Evolutionary conservation across 37 sponge, comb jelly and placozoan species (phyloP), one percentile per base, ranked within the genome.

Genomic region (Ephydatia muelleri): DNA sequence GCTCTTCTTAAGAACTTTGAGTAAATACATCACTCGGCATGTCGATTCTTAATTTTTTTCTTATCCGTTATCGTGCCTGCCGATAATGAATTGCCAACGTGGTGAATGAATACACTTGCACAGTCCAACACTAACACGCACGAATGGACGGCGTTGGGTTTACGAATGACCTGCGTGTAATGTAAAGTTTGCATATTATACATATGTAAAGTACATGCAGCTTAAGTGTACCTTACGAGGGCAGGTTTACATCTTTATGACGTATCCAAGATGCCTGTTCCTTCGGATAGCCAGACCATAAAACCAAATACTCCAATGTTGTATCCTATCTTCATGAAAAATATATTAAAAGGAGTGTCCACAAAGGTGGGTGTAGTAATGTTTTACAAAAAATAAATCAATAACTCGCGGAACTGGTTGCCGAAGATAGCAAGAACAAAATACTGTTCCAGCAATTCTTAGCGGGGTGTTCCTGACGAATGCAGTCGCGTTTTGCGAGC

Each of bases 21-120:
- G n/a, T 84, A 76, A 84, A 84, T 38, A 75, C 76, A 76, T 84
- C 76, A 39, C 36, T 48, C 36, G 48, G 39, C 78, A 48, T 30
- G 39, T 48, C n/a, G 34, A 75, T 29, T 29, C 36, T 4, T 14
- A n/a, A 6, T 33, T 31, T 69, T 69, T 69, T 69, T 30, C 28
- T 69, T 25, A 30, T 40, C 68, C 9, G 5, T 69, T 25, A 30
- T 40, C 68, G 72, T 81, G 49, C 67, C 26, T 28, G 35, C 25
- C 31, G 80, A 31, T 35, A 71, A 49, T 64, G 65, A 27, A 79
- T 30, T 79, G 80, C 31, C 26, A 27, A 78, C 21, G 19, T 79
- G 31, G 21, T 33, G 28, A 3, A 79, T 31, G 66, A 35, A 33
- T 35, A 49, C 22, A 36, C 33, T 35, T 80, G 2, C 65, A 37